These are phyloP conservation scores for Thaumetopoea pityocampa DNA, from an alignment of 1,140 invertebrate genomes.

Conservation along the genomic window DNA sequence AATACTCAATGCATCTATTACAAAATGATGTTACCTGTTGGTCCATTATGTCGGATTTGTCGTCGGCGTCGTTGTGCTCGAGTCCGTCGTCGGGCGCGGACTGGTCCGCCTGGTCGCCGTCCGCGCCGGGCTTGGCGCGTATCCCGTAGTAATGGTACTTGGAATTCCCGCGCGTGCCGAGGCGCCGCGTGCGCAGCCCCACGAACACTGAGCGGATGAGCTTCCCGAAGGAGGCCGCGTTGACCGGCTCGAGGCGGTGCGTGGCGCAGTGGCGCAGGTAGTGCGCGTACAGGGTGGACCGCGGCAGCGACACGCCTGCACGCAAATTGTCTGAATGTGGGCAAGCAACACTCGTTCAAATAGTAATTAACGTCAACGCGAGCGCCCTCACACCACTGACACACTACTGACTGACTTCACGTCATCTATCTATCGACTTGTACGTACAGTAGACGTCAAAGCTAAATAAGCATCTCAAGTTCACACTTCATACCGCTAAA, in stretches of 20 bases:
- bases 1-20: too few species aligned
- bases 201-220: slow-evolving; percentile 98
- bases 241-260: slow-evolving; percentile 97
- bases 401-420: too few species aligned
- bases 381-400: too few species aligned
- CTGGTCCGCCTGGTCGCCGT: slow-evolving; percentile 32
- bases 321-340: not conserved
- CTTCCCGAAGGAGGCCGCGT: slow-evolving; percentile 99
- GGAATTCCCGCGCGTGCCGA: slow-evolving; percentile 98
- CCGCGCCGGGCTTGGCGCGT: slow-evolving; percentile 90
- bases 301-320: slow-evolving; percentile 89
- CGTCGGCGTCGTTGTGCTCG: slow-evolving; percentile 14
- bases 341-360: too few species aligned
- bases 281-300: slow-evolving; percentile 97
- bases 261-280: slow-evolving; percentile 96
- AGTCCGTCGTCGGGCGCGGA: slow-evolving; percentile 26
- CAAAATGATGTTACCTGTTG: slow-evolving; percentile 35
- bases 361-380: too few species aligned
- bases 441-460: too few species aligned
- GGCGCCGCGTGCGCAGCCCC: slow-evolving; percentile 92
- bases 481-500: too few species aligned
- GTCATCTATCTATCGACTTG: too few species aligned
- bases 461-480: too few species aligned
- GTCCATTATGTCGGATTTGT: slow-evolving; percentile 22
- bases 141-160: slow-evolving; percentile 99